Conservation (phyloP, 2,113 vertebrate species). For the Rostratula benghalensis region DNA sequence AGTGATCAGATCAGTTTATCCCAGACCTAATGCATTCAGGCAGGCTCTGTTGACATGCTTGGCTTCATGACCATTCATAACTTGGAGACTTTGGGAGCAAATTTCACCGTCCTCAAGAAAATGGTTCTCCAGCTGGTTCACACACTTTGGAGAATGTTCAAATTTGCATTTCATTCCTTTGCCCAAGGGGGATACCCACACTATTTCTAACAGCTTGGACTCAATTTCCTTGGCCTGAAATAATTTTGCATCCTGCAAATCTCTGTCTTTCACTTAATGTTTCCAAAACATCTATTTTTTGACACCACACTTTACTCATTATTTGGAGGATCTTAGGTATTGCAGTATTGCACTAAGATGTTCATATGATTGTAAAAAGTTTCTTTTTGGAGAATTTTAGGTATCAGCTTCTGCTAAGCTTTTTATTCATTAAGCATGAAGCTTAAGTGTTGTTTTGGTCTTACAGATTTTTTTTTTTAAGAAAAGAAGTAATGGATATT, state of each 20-base stretch:
- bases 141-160: background rate
- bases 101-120: background rate
- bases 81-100: background rate
- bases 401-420: background rate
- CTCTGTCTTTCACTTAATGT: constrained; percentile 10
- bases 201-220: constrained; percentile 12
- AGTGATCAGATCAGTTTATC: background rate
- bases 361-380: background rate
- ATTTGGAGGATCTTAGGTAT: background rate
- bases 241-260: constrained; percentile 5
- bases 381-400: background rate
- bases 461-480: background rate
- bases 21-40: background rate
- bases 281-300: constrained; percentile 21
- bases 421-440: background rate
- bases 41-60: background rate
- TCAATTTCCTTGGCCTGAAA: constrained; percentile 7
- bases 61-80: background rate
- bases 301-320: background rate
- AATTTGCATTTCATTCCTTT: background rate
- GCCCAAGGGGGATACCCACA: constrained; percentile 15
- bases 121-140: background rate
- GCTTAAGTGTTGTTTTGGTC: background rate
- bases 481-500: background rate
- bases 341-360: background rate